Conservation (phyloP, 1,140 invertebrate genomes). For the Lepidotrigona ventralis region DNA sequence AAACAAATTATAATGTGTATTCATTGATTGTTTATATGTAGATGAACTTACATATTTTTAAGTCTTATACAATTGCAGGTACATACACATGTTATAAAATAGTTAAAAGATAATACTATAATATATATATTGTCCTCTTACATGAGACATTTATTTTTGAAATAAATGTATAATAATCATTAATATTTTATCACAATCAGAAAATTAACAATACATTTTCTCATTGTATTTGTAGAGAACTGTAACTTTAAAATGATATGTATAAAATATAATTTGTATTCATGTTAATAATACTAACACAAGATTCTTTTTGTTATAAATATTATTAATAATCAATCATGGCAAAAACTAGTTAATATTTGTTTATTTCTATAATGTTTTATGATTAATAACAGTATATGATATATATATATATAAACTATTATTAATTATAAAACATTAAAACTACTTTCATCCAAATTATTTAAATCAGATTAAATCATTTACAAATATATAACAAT, state of each 20-base stretch:
- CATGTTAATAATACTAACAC: slow-evolving; percentile 4
- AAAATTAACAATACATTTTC: background rate
- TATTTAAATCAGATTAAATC: background rate
- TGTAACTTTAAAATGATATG: background rate
- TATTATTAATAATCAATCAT: slow-evolving; percentile 12
- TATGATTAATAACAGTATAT: background rate
- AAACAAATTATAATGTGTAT: slow-evolving; percentile 21
- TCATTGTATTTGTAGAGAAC: background rate
- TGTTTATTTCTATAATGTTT: background rate
- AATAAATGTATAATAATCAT: background rate
- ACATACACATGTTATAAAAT: slow-evolving; percentile 4
- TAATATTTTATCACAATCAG: background rate
- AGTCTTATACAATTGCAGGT: slow-evolving; percentile 19
- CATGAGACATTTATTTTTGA: background rate
- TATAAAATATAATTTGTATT: background rate
- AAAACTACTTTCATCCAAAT: background rate
- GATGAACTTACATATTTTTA: slow-evolving; percentile 31
- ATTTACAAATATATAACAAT: background rate
- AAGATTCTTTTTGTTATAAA: background rate
- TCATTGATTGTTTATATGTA: slow-evolving; percentile 9
- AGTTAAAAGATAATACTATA: background rate
- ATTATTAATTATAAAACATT: background rate
- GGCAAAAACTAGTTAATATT: background rate
- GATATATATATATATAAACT: background rate
- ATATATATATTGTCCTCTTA: background rate